These are phyloP conservation scores for Lithophane socia DNA, from an alignment of 2,888 invertebrate species.

Conservation along the genomic window DNA sequence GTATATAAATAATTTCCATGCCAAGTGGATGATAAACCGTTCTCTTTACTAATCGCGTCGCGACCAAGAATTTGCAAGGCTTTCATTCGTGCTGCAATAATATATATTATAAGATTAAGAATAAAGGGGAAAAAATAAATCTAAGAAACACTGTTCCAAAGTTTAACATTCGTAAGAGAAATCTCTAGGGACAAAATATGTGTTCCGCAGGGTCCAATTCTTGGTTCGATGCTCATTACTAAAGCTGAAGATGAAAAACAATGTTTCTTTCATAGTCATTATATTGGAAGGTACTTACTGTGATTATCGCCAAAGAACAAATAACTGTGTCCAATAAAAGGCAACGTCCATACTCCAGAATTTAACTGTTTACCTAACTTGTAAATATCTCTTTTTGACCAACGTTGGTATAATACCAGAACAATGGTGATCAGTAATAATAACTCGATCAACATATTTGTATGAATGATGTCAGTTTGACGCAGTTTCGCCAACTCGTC, in stretches of 20 bases:
- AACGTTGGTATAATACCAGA: conserved; percentile 48
- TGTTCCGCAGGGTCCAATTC: neutral
- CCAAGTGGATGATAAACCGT: no score
- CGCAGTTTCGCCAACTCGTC: neutral
- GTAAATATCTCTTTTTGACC: conserved; percentile 56
- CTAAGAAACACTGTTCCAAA: neutral
- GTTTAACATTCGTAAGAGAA: neutral
- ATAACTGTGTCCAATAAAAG: conserved; percentile 67
- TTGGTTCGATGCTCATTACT: neutral
- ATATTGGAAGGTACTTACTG: conserved; percentile 46
- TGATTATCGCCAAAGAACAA: conserved; percentile 64
- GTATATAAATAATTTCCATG: no score
- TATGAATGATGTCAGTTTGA: conserved; percentile 1
- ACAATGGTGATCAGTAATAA: conserved; percentile 23
- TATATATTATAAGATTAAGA: neutral
- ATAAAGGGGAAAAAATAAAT: neutral
- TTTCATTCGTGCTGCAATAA: no score
- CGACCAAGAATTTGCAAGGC: no score
- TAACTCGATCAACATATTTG: conserved; percentile 33
- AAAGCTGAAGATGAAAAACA: no score
- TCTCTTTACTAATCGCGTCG: no score
- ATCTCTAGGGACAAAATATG: neutral
- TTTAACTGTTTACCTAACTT: conserved; percentile 55
- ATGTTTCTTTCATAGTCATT: no score
- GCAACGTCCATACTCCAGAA: conserved; percentile 52